Conservation (phyloP, 2,888 invertebrate species). For the Dorcus parallelipipedus region DNA sequence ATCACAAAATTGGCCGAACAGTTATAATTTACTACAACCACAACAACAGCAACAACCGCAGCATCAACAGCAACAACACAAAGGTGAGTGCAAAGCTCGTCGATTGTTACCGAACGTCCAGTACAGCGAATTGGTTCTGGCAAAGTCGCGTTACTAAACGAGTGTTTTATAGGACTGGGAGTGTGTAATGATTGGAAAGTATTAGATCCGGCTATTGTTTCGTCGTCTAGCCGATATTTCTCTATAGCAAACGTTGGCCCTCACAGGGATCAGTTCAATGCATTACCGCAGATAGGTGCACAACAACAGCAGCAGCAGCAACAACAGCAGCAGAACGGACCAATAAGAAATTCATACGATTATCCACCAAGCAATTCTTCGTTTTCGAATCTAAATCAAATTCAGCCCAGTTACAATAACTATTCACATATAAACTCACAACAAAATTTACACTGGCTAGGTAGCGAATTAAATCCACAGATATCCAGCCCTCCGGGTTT, state of each 20-base stretch:
- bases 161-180: constrained; percentile 47
- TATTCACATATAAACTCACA: constrained; percentile 29
- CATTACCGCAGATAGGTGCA: constrained; percentile 19
- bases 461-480: constrained; percentile 43
- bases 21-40: constrained; percentile 39
- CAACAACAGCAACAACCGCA: constrained; percentile 45
- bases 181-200: constrained; percentile 82
- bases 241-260: constrained; percentile 43
- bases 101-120: no score
- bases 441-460: constrained; percentile 42
- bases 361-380: constrained; percentile 17
- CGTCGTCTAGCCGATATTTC: constrained; percentile 65
- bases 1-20: constrained; percentile 46
- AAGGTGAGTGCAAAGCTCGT: constrained; percentile 36
- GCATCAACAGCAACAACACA: constrained; percentile 35
- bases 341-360: constrained; percentile 21
- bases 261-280: constrained; percentile 39
- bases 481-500: constrained; percentile 49
- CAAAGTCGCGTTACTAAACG: constrained; percentile 3
- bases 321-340: constrained; percentile 18
- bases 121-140: background rate
- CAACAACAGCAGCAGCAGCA: constrained; percentile 24
- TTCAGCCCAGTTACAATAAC: constrained; percentile 15
- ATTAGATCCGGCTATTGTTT: constrained; percentile 90
- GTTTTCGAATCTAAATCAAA: constrained; percentile 11